Percentiles rank a stretch among this genome's conserved stretches.
These are phyloP conservation scores for Drosophila meridiana DNA, from an alignment of 2,888 invertebrate species.

Conservation along the genomic window DNA sequence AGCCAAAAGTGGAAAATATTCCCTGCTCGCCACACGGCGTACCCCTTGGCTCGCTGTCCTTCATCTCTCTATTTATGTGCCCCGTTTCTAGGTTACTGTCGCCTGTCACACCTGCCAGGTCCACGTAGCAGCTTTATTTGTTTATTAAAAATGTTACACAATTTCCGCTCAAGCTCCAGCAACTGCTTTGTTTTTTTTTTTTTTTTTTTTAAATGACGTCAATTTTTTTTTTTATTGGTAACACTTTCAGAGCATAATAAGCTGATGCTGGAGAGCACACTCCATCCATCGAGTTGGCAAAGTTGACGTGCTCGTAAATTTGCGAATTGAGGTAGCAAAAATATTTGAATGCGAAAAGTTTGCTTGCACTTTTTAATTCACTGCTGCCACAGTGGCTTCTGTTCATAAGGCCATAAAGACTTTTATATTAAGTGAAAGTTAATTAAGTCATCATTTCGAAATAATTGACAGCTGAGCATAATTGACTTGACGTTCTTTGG, in stretches of 20 bases:
- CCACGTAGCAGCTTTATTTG: conserved; percentile 53
- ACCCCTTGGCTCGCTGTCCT: not conserved
- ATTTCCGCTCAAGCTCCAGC: conserved; percentile 44
- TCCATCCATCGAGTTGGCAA: conserved; percentile 33
- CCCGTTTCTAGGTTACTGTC: conserved; percentile 27
- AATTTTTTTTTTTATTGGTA: conserved; percentile 11
- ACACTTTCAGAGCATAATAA: conserved; percentile 10
- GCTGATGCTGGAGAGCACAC: conserved; percentile 11
- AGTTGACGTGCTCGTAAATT: conserved; percentile 14
- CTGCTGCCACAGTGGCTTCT: conserved; percentile 12
- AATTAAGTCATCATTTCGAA: not conserved
- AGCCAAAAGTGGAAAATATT: conserved; percentile 75
- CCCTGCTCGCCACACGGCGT: conserved; percentile 23
- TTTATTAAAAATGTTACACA: conserved; percentile 65
- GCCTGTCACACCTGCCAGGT: conserved; percentile 32
- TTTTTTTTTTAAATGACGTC: conserved; percentile 11
- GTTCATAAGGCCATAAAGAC: conserved; percentile 19
- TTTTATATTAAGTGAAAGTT: conserved; percentile 8
- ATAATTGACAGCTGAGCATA: not conserved
- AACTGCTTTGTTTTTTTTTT: not conserved
- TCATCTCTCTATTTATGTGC: conserved; percentile 16
- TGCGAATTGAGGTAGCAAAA: conserved; percentile 8
- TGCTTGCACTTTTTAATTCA: conserved; percentile 13
- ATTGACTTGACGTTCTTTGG: not conserved
- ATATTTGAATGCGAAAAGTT: conserved; percentile 30